Percentiles rank a stretch among this genome's conserved stretches.
Conservation (phyloP, 2,113 vertebrate species). For the Pogona vitticeps region DNA sequence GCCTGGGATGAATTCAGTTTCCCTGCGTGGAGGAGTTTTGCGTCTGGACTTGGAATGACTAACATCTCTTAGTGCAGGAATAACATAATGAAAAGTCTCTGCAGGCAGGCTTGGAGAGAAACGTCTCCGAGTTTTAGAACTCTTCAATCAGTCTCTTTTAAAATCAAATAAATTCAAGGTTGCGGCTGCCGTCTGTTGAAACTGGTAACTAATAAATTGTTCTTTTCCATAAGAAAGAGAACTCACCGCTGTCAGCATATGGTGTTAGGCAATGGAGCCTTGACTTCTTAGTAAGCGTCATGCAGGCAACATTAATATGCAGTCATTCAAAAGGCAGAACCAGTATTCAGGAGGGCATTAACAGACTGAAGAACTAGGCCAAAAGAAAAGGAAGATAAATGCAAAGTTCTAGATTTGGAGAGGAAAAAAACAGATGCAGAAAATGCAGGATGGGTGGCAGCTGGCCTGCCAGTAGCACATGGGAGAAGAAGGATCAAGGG, state of each 20-base stretch:
- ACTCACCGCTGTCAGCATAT: background rate
- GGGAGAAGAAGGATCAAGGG: too few species aligned
- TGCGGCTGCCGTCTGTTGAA: slow-evolving; percentile 1
- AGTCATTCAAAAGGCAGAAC: too few species aligned
- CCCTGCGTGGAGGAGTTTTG: background rate
- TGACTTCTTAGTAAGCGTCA: background rate
- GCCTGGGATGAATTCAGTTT: background rate
- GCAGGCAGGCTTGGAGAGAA: background rate
- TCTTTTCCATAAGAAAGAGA: background rate
- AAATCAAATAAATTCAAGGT: background rate
- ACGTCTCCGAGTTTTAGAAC: background rate
- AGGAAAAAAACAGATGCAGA: too few species aligned
- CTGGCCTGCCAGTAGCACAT: too few species aligned
- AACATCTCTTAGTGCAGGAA: background rate
- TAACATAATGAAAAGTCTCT: background rate
- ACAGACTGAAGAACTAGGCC: too few species aligned
- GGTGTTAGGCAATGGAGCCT: background rate
- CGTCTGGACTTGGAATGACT: background rate
- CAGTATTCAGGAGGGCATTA: too few species aligned
- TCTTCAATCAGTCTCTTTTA: background rate
- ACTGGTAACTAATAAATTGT: slow-evolving; percentile 1
- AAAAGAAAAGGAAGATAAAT: too few species aligned
- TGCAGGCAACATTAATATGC: background rate
- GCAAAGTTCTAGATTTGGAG: too few species aligned
- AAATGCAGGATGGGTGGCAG: too few species aligned